Evolutionary conservation across 2,888 invertebrate species (phyloP).

Genomic region (Oxycera nigricornis): DNA sequence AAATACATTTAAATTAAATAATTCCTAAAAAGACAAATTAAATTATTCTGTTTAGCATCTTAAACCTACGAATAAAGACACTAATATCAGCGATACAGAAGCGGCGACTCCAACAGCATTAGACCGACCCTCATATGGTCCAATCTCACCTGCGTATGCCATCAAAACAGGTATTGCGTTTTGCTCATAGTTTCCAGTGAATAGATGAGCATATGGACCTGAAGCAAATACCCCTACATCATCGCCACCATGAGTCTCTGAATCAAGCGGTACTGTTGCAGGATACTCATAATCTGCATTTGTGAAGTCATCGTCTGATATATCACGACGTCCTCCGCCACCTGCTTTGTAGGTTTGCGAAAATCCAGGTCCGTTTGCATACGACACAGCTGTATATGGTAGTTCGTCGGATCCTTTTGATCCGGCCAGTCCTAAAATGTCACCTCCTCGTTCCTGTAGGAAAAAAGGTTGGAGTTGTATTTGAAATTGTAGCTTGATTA

Average conservation of each 20-base stretch:
- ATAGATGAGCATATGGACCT: conserved; percentile 79
- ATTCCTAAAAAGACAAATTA: no score
- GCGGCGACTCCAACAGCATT: neutral
- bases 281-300: conserved; percentile 63
- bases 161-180: conserved; percentile 77
- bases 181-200: conserved; percentile 79
- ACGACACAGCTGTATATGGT: conserved; percentile 73
- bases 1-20: no score
- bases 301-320: conserved; percentile 49
- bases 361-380: conserved; percentile 77
- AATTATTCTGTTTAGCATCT: no score
- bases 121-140: conserved; percentile 57
- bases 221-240: conserved; percentile 79
- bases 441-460: neutral
- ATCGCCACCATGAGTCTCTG: conserved; percentile 78
- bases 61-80: no score
- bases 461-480: neutral
- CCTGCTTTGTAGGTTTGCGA: conserved; percentile 51
- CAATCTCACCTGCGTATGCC: conserved; percentile 76
- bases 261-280: conserved; percentile 67
- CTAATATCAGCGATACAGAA: no score
- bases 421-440: neutral
- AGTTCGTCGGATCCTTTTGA: conserved; percentile 53
- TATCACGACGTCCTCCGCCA: conserved; percentile 50
- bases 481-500: neutral